A percentile compares a stretch with the other conserved stretches of the same genome.
These are phyloP conservation scores for Drosophila kokeensis DNA, from an alignment of 2,888 invertebrate genomes.

Conservation along the genomic window DNA sequence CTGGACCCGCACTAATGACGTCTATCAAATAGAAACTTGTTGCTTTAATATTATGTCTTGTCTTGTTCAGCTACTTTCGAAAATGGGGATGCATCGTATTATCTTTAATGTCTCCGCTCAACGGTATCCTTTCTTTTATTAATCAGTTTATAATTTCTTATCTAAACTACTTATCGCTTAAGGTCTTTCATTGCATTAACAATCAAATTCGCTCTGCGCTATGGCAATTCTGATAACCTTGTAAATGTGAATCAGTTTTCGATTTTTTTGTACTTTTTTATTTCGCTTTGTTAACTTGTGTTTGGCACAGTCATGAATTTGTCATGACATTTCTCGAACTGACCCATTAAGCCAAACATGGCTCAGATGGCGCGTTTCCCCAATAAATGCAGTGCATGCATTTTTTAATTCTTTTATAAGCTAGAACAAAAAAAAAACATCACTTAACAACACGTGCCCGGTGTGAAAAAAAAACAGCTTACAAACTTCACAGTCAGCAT, in stretches of 20 bases:
- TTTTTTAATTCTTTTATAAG: conserved; percentile 8
- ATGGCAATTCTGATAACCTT: conserved; percentile 39
- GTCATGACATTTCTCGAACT: conserved; percentile 33
- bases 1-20: conserved; percentile 52
- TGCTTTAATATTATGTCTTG: conserved; percentile 23
- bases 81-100: conserved; percentile 18
- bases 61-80: conserved; percentile 42
- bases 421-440: conserved; percentile 19
- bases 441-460: conserved; percentile 37
- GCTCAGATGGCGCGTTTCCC: conserved; percentile 53
- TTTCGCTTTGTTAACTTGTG: conserved; percentile 8
- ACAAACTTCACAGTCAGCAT: conserved; percentile 23
- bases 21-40: conserved; percentile 60
- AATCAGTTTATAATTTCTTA: not conserved
- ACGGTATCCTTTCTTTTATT: conserved; percentile 6
- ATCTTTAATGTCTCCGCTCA: not conserved
- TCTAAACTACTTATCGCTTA: not conserved
- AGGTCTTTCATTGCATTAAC: not conserved
- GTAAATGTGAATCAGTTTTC: conserved; percentile 18
- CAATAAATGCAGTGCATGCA: conserved; percentile 43
- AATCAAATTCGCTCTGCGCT: not conserved
- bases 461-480: conserved; percentile 10
- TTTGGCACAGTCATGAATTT: conserved; percentile 25
- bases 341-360: conserved; percentile 53
- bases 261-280: no score